Conservation (phyloP, 2,797 vertebrate genomes). For the Acipenser oxyrinchus region DNA sequence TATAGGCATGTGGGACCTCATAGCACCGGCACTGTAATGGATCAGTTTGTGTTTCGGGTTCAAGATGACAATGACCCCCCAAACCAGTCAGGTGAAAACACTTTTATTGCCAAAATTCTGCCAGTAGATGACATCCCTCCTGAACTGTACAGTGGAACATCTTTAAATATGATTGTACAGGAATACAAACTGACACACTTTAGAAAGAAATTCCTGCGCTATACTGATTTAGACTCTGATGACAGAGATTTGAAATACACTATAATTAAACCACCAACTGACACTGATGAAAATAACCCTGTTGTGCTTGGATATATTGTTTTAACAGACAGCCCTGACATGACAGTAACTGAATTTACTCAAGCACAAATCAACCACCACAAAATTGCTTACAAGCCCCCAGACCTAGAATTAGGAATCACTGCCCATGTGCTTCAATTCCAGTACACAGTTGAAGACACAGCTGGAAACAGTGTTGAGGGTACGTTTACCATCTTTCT, state of each 20-base stretch:
- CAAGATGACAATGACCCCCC: slow-evolving; percentile 94
- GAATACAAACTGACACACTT: slow-evolving; percentile 85
- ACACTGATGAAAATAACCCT: slow-evolving; percentile 81
- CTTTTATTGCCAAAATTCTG: slow-evolving; percentile 76
- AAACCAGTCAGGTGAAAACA: slow-evolving; percentile 72
- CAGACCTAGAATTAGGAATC: slow-evolving; percentile 84
- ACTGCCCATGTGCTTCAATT: slow-evolving; percentile 83
- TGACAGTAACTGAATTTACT: slow-evolving; percentile 75
- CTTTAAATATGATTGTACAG: slow-evolving; percentile 79
- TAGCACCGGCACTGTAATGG: slow-evolving; percentile 70
- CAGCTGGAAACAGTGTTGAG: slow-evolving; percentile 64
- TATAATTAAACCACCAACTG: slow-evolving; percentile 70
- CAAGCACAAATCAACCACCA: slow-evolving; percentile 96
- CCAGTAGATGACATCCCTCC: slow-evolving; percentile 84
- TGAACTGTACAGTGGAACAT: slow-evolving; percentile 68
- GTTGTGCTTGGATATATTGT: slow-evolving; percentile 70
- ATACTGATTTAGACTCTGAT: slow-evolving; percentile 87
- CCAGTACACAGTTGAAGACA: slow-evolving; percentile 78
- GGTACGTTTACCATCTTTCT: slow-evolving; percentile 80
- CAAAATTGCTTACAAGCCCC: slow-evolving; percentile 85
- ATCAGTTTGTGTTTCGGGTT: slow-evolving; percentile 78
- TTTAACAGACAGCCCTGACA: slow-evolving; percentile 74
- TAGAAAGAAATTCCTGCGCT: slow-evolving; percentile 79
- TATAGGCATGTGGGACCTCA: slow-evolving; percentile 81
- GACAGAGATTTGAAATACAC: slow-evolving; percentile 84